Conservation (phyloP, 2,888 invertebrate genomes). For the Panzeria rudis region DNA sequence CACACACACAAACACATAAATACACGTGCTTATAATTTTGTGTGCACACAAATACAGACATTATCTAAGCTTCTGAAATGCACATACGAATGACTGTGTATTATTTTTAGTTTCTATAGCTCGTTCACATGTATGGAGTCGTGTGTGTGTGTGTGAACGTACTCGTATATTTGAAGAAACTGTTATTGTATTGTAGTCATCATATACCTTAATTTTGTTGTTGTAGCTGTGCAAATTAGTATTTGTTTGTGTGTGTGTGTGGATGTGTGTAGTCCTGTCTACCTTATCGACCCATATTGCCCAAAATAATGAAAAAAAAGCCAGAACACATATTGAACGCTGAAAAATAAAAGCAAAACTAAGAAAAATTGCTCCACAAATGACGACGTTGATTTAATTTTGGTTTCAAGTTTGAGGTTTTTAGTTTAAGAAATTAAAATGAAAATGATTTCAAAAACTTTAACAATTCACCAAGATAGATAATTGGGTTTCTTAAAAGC, state of each 20-base stretch:
- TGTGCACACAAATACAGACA: constrained; percentile 54
- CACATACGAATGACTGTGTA: constrained; percentile 42
- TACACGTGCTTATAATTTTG: constrained; percentile 1
- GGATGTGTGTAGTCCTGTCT: not conserved
- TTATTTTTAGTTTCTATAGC: constrained; percentile 47
- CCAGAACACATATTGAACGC: not conserved
- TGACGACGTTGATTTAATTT: constrained; percentile 71
- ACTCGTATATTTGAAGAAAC: constrained; percentile 29
- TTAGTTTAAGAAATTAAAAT: constrained; percentile 7
- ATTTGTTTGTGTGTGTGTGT: constrained; percentile 4
- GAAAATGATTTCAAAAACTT: not conserved
- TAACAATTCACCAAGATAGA: not conserved
- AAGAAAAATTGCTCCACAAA: constrained; percentile 66
- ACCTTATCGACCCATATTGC: constrained; percentile 69
- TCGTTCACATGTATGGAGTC: constrained; percentile 16
- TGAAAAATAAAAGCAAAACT: constrained; percentile 21
- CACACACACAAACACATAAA: constrained; percentile 52
- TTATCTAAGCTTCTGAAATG: constrained; percentile 7
- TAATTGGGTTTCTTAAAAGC: constrained; percentile 11
- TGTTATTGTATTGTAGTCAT: constrained; percentile 5
- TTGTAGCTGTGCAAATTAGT: constrained; percentile 10
- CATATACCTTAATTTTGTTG: not conserved
- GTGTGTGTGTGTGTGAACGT: constrained; percentile 10
- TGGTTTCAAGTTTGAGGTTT: constrained; percentile 63
- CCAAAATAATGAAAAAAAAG: constrained; percentile 45